These are phyloP conservation scores for Pelagia noctiluca DNA, from an alignment of 30 jellyfish, hydroid and myxozoan species.

Conservation along the genomic window DNA sequence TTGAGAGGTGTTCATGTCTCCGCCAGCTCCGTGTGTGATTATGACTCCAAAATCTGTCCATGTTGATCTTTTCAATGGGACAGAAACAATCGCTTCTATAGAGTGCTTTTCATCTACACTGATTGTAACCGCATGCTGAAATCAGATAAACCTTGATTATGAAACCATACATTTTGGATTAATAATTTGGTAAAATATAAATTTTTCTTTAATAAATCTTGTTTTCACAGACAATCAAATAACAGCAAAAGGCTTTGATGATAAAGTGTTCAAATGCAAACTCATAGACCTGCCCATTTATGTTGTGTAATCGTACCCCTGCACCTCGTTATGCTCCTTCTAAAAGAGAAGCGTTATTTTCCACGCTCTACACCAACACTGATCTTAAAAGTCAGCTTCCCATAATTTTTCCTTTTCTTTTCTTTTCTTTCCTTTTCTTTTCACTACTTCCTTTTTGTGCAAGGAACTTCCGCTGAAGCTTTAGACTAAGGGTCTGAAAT, in stretches of 20 bases:
- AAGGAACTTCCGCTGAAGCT: too few relatives aligned
- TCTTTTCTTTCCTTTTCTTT: too few relatives aligned
- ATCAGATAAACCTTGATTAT: neutral
- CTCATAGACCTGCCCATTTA: neutral
- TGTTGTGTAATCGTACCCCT: too few relatives aligned
- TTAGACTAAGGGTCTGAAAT: too few relatives aligned
- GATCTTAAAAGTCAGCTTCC: too few relatives aligned
- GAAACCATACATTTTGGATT: neutral
- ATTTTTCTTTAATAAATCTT: neutral
- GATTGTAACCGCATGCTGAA: constrained; percentile 32
- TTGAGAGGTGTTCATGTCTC: constrained; percentile 74
- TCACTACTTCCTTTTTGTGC: too few relatives aligned
- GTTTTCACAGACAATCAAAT: too few relatives aligned
- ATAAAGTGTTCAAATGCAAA: too few relatives aligned
- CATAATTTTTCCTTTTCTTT: too few relatives aligned
- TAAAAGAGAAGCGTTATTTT: too few relatives aligned
- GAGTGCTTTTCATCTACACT: constrained; percentile 36
- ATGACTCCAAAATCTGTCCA: constrained; percentile 62
- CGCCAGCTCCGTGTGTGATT: constrained; percentile 95
- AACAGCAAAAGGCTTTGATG: neutral
- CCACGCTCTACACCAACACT: too few relatives aligned
- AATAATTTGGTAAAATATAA: neutral
- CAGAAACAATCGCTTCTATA: constrained; percentile 37
- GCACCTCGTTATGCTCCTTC: too few relatives aligned
- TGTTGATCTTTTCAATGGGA: constrained; percentile 36